A percentile compares a stretch with the other conserved stretches of the same genome.
Conservation (phyloP, 2,113 vertebrate genomes). For the Tretioscincus oriximinensis region DNA sequence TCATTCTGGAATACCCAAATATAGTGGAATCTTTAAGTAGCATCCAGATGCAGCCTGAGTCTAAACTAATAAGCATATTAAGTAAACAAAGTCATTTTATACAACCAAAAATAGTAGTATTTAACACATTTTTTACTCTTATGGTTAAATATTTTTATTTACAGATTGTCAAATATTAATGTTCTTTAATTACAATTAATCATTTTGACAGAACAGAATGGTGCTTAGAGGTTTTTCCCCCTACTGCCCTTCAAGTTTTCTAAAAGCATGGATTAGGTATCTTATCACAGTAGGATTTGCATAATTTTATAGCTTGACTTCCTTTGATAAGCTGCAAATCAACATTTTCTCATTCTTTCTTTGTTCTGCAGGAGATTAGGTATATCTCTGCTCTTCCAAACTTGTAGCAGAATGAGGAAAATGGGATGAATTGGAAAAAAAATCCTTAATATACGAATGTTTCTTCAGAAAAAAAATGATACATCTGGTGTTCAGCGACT, state of each 20-base stretch:
- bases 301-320: slow-evolving; percentile 34
- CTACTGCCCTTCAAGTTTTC: neutral
- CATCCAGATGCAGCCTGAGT: no score
- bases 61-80: no score
- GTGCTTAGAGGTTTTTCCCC: neutral
- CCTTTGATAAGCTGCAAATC: slow-evolving; percentile 49
- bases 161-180: slow-evolving; percentile 28
- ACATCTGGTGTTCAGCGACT: slow-evolving; percentile 41
- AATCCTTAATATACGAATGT: slow-evolving; percentile 29
- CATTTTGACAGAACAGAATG: neutral
- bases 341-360: slow-evolving; percentile 41
- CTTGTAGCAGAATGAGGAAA: slow-evolving; percentile 23
- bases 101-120: neutral
- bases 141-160: slow-evolving; percentile 45
- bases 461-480: neutral
- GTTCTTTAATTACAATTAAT: slow-evolving; percentile 10
- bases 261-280: slow-evolving; percentile 39
- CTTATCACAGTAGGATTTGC: slow-evolving; percentile 34
- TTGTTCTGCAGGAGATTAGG: slow-evolving; percentile 46
- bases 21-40: no score
- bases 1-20: no score
- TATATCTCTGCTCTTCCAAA: slow-evolving; percentile 27
- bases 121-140: neutral
- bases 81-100: neutral
- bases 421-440: slow-evolving; percentile 25